Base-by-base conservation (phyloP, 2,888 invertebrate genomes). In the Drosophila macrospina region DNA sequence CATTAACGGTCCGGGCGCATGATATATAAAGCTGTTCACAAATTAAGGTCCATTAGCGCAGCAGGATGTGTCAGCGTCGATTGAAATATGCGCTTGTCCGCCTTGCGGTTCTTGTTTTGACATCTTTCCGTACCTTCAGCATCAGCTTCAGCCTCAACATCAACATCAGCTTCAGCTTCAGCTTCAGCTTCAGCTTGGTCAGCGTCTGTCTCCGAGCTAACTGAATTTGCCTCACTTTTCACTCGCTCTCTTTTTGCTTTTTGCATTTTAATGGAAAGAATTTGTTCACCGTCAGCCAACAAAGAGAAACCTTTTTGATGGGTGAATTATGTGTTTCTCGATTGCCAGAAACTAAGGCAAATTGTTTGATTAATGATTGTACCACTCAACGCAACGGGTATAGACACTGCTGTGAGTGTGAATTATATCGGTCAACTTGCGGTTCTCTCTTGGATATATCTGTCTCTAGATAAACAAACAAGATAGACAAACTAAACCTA, bases 11-110 rank as follows among this genome's bases (percentile, higher is more conserved):
- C 69, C 59, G 36, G 75, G 72, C 78, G 72, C 76, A 86, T 89
- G 89, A 89, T 86, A 89, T 86, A 89, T 86, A 87, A 87, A 87
- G 77, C 89, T 85, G 89, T 86, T 88, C 89, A 82, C 88, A 89
- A 89, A 90, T 90, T 90, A 90, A 80, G 87, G 87, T 90, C 90
- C 89, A 89, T 89, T 89, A 90, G 84, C 90, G 78, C 90, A 86
- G 89, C 89, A 87, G 89, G 89, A 89, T 90, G 84, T 88, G 87
- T 89, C 90, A 89, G 78, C 87, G 74, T 69, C 75, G 86, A 86
- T 83, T 88, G 88, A 85, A 85, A 88, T 88, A 88, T 86, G 84
- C 84, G 75, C 86, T 86, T 88, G 84, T 87, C 88, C 64, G 74
- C 69, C 76, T 82, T 80, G 84, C 86, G 88, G 84, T 76, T 80